phyloP scores from a whole-genome alignment of 2,797 vertebrate species.

The Paedocypris micromegethes region DNA sequence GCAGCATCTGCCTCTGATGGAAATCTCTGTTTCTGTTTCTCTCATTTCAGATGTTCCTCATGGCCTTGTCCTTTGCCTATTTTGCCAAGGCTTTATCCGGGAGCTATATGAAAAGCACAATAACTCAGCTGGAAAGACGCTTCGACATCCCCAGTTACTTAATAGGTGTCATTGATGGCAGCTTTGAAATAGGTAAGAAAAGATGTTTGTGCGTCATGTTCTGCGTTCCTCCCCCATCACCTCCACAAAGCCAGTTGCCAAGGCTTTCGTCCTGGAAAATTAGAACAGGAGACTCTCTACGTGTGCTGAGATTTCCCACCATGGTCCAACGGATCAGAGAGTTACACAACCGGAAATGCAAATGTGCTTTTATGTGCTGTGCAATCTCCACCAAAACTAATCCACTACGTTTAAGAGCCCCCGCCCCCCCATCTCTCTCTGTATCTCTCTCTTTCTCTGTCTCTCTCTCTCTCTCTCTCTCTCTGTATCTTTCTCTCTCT shows the following conservation, averaged over 20 bases:
- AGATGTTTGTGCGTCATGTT: conserved; percentile 23
- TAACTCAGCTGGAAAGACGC: conserved; percentile 90
- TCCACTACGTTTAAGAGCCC: too few species aligned
- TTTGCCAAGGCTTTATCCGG: conserved; percentile 87
- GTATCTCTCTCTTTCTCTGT: too few species aligned
- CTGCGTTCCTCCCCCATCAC: neutral
- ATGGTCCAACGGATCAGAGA: neutral
- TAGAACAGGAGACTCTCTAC: neutral
- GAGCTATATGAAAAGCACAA: conserved; percentile 91
- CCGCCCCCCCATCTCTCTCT: too few species aligned
- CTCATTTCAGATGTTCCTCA: conserved; percentile 81
- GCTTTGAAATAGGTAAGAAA: conserved; percentile 92
- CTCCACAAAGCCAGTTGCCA: conserved; percentile 11
- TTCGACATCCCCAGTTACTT: conserved; percentile 91
- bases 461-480: too few species aligned
- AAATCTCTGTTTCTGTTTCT: conserved; percentile 26
- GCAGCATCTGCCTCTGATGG: neutral
- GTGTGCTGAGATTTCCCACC: conserved; percentile 21
- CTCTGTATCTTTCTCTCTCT: too few species aligned
- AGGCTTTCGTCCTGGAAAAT: conserved; percentile 16
- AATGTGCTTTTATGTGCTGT: neutral
- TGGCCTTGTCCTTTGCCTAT: conserved; percentile 85
- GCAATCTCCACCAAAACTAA: too few species aligned
- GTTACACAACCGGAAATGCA: conserved; percentile 9
- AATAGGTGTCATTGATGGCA: conserved; percentile 90